A percentile compares a stretch with the other conserved stretches of the same genome.
phyloP scores from a whole-genome alignment of 1,140 invertebrate genomes.

The Drosophila tsacasi region DNA sequence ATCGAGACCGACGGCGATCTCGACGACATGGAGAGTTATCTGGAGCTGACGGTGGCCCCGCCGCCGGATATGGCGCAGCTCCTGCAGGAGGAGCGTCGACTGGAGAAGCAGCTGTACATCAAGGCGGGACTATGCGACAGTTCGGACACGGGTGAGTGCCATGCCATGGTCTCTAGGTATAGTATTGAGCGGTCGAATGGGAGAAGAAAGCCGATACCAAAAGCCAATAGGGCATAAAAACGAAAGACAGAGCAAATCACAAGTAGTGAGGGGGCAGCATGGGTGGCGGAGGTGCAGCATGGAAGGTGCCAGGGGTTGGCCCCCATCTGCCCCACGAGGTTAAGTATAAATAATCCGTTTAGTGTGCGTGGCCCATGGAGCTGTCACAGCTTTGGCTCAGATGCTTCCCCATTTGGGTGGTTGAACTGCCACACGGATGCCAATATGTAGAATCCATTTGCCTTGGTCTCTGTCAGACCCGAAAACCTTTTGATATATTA shows the following conservation, averaged over 20 bases:
- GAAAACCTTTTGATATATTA: neutral
- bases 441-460: neutral
- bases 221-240: slow-evolving; percentile 58
- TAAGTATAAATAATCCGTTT: slow-evolving; percentile 83
- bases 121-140: slow-evolving; percentile 87
- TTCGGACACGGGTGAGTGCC: slow-evolving; percentile 82
- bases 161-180: neutral
- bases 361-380: slow-evolving; percentile 48
- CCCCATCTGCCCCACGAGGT: slow-evolving; percentile 49
- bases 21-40: slow-evolving; percentile 88
- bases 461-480: neutral
- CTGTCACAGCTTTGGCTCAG: neutral
- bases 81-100: slow-evolving; percentile 91
- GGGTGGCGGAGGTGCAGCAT: slow-evolving; percentile 1
- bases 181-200: neutral
- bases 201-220: slow-evolving; percentile 17
- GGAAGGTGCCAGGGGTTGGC: slow-evolving; percentile 18
- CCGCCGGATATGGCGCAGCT: slow-evolving; percentile 93
- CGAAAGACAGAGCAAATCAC: slow-evolving; percentile 37
- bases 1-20: slow-evolving; percentile 89
- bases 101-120: slow-evolving; percentile 90
- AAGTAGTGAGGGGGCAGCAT: neutral
- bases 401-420: slow-evolving; percentile 10
- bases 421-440: slow-evolving; percentile 3
- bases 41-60: slow-evolving; percentile 89